Evolutionary conservation across 2,888 invertebrate species (phyloP), one percentile per base, ranked within the genome.

Genomic region (Carabus problematicus): DNA sequence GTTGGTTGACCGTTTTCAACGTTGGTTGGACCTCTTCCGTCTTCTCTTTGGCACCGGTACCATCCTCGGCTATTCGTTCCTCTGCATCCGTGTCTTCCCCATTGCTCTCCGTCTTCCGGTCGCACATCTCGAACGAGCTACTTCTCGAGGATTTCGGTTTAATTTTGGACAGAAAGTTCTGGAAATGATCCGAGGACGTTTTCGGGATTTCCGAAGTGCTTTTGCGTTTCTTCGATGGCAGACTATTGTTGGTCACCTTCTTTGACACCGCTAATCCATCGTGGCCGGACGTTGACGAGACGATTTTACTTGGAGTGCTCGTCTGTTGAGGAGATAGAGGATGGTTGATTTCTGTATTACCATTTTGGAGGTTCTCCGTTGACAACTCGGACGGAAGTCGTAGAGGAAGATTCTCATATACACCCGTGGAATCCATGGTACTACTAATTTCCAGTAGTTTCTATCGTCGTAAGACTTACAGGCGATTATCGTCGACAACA

Each of bases 11-110:
- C 64, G 69, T 71, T 83, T 84, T 64, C 83, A 78, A 0, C 83
- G 82, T 0, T 83, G 84, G 0, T 84, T 84, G 0, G 83, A 84
- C 4, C 83, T 81, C 39, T 70, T 72, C 54, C 78, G 77, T 1
- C 79, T 62, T 43, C 8, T 52, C 82, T 75, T 84, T 84, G 0
- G 83, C 84, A 66, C 83, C 82, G 52, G 84, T 81, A 3, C 73
- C 75, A 1, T 78, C 77, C 3, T 29, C 73, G 16, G 80, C 77
- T 63, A 78, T 81, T 8, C 84, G 77, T 0, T 82, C 79, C 0
- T 82, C 84, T 83, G 84, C 43, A 39, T 68, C 60, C 19, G 7
- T 43, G 11, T 61, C 52, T 19, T 68, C 68, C 9, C 54, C 61
- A 14, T 8, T 29, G 14, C 39, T 60, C 12, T n/a, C 1, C 29